Percentiles rank a stretch among this genome's conserved stretches.
phyloP scores from a whole-genome alignment of 2,888 invertebrate species.

The Hypomecis punctinalis region DNA sequence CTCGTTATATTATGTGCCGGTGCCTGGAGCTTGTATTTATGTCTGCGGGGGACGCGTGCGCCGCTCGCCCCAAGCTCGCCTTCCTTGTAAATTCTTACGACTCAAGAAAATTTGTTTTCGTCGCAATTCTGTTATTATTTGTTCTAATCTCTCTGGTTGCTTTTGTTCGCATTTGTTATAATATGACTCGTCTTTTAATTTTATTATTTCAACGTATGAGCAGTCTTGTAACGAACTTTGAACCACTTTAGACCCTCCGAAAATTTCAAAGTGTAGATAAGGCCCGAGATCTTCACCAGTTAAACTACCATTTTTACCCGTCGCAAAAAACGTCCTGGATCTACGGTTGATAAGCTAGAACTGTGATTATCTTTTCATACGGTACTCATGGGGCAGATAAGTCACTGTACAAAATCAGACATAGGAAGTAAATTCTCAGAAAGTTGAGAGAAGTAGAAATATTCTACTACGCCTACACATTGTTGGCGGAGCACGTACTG shows the following conservation, averaged over 20 bases:
- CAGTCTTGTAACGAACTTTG: constrained; percentile 18
- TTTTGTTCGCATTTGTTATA: constrained; percentile 15
- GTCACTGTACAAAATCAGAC: constrained; percentile 53
- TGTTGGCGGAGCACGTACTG: constrained; percentile 68
- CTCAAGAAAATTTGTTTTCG: constrained; percentile 61
- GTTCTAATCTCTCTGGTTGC: constrained; percentile 45
- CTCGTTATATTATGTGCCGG: constrained; percentile 71
- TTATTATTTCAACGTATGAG: neutral
- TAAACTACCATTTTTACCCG: constrained; percentile 30
- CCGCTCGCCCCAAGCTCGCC: constrained; percentile 44
- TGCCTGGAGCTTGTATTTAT: constrained; percentile 70
- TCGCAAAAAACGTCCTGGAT: constrained; percentile 42
- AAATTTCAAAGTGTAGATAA: constrained; percentile 28
- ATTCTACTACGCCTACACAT: constrained; percentile 60
- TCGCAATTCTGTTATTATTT: constrained; percentile 53
- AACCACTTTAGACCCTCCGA: constrained; percentile 14
- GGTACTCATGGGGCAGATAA: constrained; percentile 40
- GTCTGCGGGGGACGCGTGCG: constrained; percentile 64
- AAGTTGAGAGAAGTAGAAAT: constrained; percentile 53
- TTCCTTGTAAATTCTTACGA: constrained; percentile 66
- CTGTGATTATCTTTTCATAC: constrained; percentile 40
- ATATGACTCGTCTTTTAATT: constrained; percentile 10
- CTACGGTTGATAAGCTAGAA: constrained; percentile 41
- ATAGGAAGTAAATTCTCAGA: constrained; percentile 52
- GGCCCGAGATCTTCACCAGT: constrained; percentile 12